A percentile compares a stretch with the other conserved stretches of the same genome.
phyloP scores from a whole-genome alignment of 2,797 vertebrate genomes.

The Danio albolineatus region DNA sequence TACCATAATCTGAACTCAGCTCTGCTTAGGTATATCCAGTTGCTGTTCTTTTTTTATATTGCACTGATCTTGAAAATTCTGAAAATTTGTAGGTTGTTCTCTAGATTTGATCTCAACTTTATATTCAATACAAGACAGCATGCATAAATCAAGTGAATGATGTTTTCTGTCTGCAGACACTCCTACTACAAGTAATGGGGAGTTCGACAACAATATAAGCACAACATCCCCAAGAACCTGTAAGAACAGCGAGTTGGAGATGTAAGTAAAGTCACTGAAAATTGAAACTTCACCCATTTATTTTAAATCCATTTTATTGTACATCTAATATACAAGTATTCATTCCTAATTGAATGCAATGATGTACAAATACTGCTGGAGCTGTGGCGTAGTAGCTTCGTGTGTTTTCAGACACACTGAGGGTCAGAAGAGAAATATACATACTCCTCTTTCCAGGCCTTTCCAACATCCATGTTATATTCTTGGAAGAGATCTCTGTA shows the following conservation, averaged over 20 bases:
- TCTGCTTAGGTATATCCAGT: too few relatives aligned
- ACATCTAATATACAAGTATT: not conserved
- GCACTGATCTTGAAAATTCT: too few relatives aligned
- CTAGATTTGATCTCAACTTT: too few relatives aligned
- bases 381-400: not conserved
- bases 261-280: conserved; percentile 30
- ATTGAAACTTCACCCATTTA: not conserved
- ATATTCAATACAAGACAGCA: too few relatives aligned
- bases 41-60: too few relatives aligned
- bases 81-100: too few relatives aligned
- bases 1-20: too few relatives aligned
- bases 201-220: conserved; percentile 85
- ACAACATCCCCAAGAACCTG: conserved; percentile 77
- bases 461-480: not conserved
- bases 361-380: not conserved
- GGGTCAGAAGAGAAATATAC: not conserved
- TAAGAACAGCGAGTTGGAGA: conserved; percentile 85
- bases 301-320: not conserved
- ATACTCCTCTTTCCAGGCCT: not conserved
- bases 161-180: conserved; percentile 79
- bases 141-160: not conserved
- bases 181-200: conserved; percentile 93
- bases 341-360: not conserved
- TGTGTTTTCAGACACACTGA: not conserved
- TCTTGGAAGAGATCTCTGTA: conserved; percentile 2